Base-by-base conservation (phyloP, 2,888 invertebrate genomes). In the Gnatocerus cornutus region DNA sequence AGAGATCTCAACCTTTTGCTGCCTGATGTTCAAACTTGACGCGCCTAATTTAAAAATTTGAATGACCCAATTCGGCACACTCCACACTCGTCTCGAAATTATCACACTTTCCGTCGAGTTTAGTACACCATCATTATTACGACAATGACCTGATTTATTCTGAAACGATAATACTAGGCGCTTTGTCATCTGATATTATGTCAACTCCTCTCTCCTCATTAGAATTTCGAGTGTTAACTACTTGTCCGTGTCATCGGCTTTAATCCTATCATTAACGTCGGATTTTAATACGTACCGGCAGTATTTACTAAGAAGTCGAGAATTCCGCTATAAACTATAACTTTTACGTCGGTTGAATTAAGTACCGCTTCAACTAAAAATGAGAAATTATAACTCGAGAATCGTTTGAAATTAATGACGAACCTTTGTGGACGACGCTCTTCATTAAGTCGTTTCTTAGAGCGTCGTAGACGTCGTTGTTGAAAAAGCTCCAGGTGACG, bases 241-340 rank as follows among this genome's bases (percentile, higher is more conserved):
- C 37, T 37, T 37, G 37, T 37, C 37, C 37, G 37, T 37, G 37
- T 41, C 37, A 53, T 10, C 33, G 30, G 30, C 16, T 3, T 14
- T 53, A 13, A 13, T 33, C 14, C 12, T 12, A 53, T 30, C 37
- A 33, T 29, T 9, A 29, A 12, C 4, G 12, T 43, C 4, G 13
- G 9, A 9, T 30, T 30, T 21, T 13, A 10, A 29, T 56, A 50
- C 62, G 0, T 39, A 89, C 95, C 95, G 73, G 92, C 89, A 12
- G 94, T 94, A 77, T 92, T 91, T 70, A 94, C 94, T 78, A 96
- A 95, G 16, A 96, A 87, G 84, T 96, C 96, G 71, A 96, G 86
- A 78, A 95, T 94, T 37, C 94, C 95, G 73, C 90, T 92, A 80
- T 92, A 91, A 13, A 94, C 91, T 30, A 88, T 88, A 0, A 94